Evolutionary conservation across 2,888 invertebrate species (phyloP).

Genomic region (Tetanocera ferruginea): DNA sequence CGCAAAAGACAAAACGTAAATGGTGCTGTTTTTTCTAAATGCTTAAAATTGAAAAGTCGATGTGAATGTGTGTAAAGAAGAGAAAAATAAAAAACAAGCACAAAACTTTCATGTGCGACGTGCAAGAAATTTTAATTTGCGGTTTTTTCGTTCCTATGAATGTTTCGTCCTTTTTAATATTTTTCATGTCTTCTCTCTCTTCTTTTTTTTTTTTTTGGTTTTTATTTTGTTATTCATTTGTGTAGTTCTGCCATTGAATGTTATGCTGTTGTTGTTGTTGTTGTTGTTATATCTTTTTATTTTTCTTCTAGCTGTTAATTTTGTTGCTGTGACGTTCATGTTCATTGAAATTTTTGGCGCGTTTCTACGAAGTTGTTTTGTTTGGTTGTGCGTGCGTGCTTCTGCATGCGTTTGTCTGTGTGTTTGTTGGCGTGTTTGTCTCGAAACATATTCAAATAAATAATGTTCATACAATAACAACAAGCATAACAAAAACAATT

Average conservation of each 20-base stretch:
- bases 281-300: neutral
- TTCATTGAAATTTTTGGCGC: neutral
- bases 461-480: neutral
- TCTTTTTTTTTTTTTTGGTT: neutral
- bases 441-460: neutral
- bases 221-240: neutral
- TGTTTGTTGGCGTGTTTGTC: neutral
- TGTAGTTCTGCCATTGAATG: neutral
- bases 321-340: neutral
- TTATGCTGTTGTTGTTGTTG: neutral
- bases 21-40: neutral
- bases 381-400: neutral
- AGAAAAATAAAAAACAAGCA: neutral
- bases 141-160: slow-evolving; percentile 9
- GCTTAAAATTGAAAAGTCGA: neutral
- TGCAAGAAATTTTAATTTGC: slow-evolving; percentile 23
- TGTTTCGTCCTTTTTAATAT: neutral
- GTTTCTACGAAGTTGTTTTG: neutral
- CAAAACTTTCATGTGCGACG: slow-evolving; percentile 20
- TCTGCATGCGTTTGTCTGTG: neutral
- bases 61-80: neutral
- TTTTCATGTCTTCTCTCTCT: neutral
- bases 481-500: slow-evolving; percentile 10
- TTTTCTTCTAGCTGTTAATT: neutral
- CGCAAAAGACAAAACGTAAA: neutral